Evolutionary conservation across 1,140 invertebrate genomes (phyloP).

Genomic region (Meloidogyne exigua): DNA sequence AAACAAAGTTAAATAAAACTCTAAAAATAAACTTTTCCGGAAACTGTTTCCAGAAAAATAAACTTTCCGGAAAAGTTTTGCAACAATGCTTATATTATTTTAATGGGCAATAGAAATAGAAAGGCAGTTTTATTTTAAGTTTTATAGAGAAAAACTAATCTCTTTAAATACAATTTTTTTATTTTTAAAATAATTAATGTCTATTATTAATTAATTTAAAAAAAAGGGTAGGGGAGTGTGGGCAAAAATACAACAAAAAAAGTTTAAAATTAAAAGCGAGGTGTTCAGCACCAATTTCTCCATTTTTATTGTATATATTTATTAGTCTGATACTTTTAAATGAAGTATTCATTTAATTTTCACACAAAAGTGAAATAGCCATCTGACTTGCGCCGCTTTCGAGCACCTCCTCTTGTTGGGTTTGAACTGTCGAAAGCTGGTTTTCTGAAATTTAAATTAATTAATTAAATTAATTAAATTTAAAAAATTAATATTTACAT

Average conservation of each 20-base stretch:
- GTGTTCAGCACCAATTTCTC: not conserved
- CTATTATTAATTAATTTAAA: too few relatives aligned
- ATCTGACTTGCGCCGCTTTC: constrained; percentile 62
- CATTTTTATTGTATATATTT: not conserved
- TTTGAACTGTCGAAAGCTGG: constrained; percentile 57
- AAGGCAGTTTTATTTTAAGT: too few relatives aligned
- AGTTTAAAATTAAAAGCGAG: not conserved
- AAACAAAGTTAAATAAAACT: too few relatives aligned
- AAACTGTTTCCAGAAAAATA: too few relatives aligned
- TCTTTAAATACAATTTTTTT: too few relatives aligned
- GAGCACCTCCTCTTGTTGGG: constrained; percentile 51
- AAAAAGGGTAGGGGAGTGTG: not conserved
- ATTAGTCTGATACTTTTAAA: not conserved
- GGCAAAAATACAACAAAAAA: not conserved
- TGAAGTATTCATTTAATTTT: not conserved
- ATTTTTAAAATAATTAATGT: too few relatives aligned
- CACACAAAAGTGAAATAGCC: constrained; percentile 64
- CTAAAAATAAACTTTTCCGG: too few relatives aligned
- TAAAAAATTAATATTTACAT: not conserved
- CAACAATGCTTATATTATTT: too few relatives aligned
- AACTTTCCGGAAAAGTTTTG: too few relatives aligned
- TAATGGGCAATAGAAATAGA: too few relatives aligned
- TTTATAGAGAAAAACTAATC: too few relatives aligned
- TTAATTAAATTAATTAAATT: too few relatives aligned
- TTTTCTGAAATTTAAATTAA: constrained; percentile 17